A percentile compares a stretch with the other conserved stretches of the same genome.
phyloP scores from a whole-genome alignment of 2,797 vertebrate genomes.

The Acipenser oxyrinchus region DNA sequence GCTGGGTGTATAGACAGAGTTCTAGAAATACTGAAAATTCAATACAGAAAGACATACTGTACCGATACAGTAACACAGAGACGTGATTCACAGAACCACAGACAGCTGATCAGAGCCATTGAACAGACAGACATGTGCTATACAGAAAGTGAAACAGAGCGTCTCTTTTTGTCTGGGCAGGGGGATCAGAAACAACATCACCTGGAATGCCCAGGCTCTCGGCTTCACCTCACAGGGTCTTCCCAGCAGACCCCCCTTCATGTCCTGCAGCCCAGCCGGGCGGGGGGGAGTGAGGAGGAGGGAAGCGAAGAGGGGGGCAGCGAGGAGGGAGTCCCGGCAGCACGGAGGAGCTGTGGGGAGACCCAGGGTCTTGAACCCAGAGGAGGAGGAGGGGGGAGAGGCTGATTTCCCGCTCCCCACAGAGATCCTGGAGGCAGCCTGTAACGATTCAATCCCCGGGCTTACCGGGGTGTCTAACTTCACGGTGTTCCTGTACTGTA shows the following conservation, averaged over 20 bases:
- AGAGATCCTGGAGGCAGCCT: conserved; percentile 73
- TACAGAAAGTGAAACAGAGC: background rate
- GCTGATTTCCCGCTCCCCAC: conserved; percentile 35
- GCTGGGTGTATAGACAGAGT: no score
- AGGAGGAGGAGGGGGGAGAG: conserved; percentile 18
- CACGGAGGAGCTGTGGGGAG: conserved; percentile 1
- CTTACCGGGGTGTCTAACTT: conserved; percentile 78
- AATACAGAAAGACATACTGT: no score
- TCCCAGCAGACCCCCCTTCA: conserved; percentile 61
- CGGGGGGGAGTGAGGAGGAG: conserved; percentile 16
- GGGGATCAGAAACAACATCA: conserved; percentile 76
- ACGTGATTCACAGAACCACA: no score
- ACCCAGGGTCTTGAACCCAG: conserved; percentile 21
- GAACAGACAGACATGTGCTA: background rate
- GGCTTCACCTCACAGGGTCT: conserved; percentile 62
- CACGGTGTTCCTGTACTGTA: conserved; percentile 79
- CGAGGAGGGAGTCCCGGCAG: background rate
- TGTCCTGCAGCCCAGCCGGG: conserved; percentile 52
- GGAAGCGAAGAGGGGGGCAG: background rate
- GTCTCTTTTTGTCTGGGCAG: conserved; percentile 39
- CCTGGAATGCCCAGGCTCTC: conserved; percentile 73
- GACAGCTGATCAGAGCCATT: no score
- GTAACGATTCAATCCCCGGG: conserved; percentile 64
- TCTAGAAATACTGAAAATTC: no score
- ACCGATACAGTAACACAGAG: no score